These are phyloP conservation scores for Lithophane socia DNA, from an alignment of 2,888 invertebrate genomes.

Conservation along the genomic window DNA sequence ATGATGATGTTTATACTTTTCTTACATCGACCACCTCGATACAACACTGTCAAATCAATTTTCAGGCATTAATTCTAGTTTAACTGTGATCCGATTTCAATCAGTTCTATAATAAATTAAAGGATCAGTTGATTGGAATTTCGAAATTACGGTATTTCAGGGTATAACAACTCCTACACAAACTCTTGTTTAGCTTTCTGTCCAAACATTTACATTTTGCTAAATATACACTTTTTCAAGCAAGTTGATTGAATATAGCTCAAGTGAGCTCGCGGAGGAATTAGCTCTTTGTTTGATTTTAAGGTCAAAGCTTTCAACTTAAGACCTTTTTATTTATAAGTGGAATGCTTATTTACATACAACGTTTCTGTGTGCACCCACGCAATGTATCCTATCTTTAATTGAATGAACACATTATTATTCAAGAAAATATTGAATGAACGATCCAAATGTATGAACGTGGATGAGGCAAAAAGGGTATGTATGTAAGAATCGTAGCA, in stretches of 20 bases:
- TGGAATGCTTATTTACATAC: background rate
- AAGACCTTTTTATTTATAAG: conserved; percentile 1
- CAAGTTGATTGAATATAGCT: conserved; percentile 3
- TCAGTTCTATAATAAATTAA: background rate
- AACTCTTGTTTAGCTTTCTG: background rate
- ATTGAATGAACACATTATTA: background rate
- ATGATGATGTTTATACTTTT: background rate
- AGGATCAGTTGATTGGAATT: background rate
- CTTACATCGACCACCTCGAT: background rate
- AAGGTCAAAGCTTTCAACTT: conserved; percentile 20
- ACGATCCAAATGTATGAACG: background rate
- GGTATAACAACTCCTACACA: background rate
- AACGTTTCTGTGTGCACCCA: background rate
- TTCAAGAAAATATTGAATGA: background rate
- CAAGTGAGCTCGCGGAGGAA: background rate
- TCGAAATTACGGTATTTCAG: background rate
- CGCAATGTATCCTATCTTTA: background rate
- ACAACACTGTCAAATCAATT: background rate
- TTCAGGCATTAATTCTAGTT: background rate
- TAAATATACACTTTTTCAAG: conserved; percentile 6
- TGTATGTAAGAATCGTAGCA: background rate
- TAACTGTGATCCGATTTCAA: background rate
- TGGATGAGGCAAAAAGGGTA: background rate
- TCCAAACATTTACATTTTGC: background rate
- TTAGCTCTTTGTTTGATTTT: background rate